Percentiles rank a stretch among this genome's conserved stretches.
phyloP scores from a whole-genome alignment of 2,888 invertebrate species.

The Latheticus oryzae region DNA sequence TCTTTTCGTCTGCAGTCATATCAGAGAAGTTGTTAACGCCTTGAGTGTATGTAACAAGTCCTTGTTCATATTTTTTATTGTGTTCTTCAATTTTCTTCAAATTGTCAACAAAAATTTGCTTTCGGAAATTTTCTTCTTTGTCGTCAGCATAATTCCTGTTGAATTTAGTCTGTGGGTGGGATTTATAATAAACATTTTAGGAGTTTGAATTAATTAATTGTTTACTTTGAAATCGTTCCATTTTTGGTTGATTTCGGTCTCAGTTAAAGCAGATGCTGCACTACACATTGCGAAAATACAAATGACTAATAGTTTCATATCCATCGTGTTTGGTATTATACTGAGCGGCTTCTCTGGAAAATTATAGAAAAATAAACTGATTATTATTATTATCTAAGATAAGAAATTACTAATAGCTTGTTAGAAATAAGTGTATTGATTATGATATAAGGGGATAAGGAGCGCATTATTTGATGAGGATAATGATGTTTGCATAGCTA shows the following conservation, averaged over 20 bases:
- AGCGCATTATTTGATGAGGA: too few relatives aligned
- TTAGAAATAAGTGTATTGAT: too few relatives aligned
- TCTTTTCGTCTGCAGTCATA: constrained; percentile 22
- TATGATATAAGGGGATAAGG: too few relatives aligned
- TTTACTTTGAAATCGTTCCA: constrained; percentile 17
- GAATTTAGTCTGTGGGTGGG: constrained; percentile 10
- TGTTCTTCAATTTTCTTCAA: constrained; percentile 25
- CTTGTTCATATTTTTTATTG: constrained; percentile 20
- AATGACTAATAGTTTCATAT: constrained; percentile 3
- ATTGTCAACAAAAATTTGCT: constrained; percentile 9
- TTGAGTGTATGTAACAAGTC: constrained; percentile 19
- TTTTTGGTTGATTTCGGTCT: constrained; percentile 4
- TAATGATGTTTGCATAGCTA: too few relatives aligned
- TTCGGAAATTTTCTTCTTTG: constrained; percentile 18
- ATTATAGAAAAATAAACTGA: too few relatives aligned
- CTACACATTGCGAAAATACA: constrained; percentile 2
- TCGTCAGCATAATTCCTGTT: constrained; percentile 18
- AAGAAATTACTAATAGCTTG: too few relatives aligned
- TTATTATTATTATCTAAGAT: too few relatives aligned
- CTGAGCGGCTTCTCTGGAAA: too few relatives aligned
- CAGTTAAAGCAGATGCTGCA: background rate
- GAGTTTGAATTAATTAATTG: background rate
- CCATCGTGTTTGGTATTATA: too few relatives aligned
- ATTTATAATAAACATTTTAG: background rate
- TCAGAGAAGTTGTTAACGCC: constrained; percentile 29